Evolutionary conservation across 2,113 vertebrate species (phyloP).

Genomic region (Danio rerio): GRCz12tu NC_133199.1:4543501-4544000

Average conservation of each 20-base stretch:
- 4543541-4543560: slow-evolving; percentile 66
- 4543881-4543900: too few relatives aligned
- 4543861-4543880: too few relatives aligned
- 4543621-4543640: slow-evolving; percentile 76
- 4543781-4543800: slow-evolving; percentile 52
- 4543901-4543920: too few relatives aligned
- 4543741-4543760: slow-evolving; percentile 43
- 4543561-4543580: slow-evolving; percentile 67
- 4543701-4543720: slow-evolving; percentile 72
- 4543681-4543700: slow-evolving; percentile 75
- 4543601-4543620: slow-evolving; percentile 79
- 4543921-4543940: too few relatives aligned
- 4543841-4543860: too few relatives aligned
- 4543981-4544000: too few relatives aligned
- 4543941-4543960: too few relatives aligned
- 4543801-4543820: slow-evolving; percentile 19
- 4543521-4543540: slow-evolving; percentile 50
- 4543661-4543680: slow-evolving; percentile 77
- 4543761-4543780: slow-evolving; percentile 35
- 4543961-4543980: too few relatives aligned
- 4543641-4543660: slow-evolving; percentile 84
- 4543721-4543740: slow-evolving; percentile 58
- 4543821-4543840: slow-evolving; percentile 18
- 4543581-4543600: slow-evolving; percentile 76
- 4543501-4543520: background rate